Evolutionary conservation across 2,888 invertebrate genomes (phyloP).

Genomic region (Pomacea canaliculata): DNA sequence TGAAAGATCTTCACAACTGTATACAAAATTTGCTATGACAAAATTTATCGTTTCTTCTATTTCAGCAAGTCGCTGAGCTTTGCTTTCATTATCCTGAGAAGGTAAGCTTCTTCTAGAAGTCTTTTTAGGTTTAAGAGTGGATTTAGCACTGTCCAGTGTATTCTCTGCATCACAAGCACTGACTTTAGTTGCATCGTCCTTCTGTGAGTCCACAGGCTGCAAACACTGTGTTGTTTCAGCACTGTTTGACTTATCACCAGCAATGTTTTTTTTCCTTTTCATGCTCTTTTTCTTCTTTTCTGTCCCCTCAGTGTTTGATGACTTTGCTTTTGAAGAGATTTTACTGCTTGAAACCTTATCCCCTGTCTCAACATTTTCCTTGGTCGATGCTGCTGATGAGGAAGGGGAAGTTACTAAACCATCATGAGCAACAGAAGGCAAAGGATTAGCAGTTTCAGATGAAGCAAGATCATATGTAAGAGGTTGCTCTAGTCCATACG

Average conservation of each 20-base stretch:
- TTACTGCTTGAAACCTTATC: neutral
- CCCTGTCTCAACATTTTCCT: constrained; percentile 8
- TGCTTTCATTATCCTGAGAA: constrained; percentile 30
- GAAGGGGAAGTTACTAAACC: neutral
- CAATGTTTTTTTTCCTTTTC: constrained; percentile 2
- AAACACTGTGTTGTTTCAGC: neutral
- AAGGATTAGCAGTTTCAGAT: neutral
- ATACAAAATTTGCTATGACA: constrained; percentile 35
- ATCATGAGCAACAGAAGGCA: neutral
- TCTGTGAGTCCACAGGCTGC: neutral
- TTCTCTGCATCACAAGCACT: no score
- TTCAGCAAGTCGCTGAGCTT: constrained; percentile 17
- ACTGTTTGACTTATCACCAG: constrained; percentile 4
- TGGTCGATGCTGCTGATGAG: neutral
- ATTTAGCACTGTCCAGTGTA: no score
- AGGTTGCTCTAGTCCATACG: constrained; percentile 8
- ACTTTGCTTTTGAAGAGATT: neutral
- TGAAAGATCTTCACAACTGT: constrained; percentile 18
- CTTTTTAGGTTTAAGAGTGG: constrained; percentile 24
- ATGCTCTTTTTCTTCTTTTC: constrained; percentile 18
- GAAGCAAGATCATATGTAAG: constrained; percentile 10
- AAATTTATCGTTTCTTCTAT: constrained; percentile 28
- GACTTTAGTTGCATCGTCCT: neutral
- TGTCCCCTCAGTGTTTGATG: neutral
- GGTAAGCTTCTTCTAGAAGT: constrained; percentile 24